Conservation (phyloP, 2,888 invertebrate genomes). For the Xestobium rufovillosum region DNA sequence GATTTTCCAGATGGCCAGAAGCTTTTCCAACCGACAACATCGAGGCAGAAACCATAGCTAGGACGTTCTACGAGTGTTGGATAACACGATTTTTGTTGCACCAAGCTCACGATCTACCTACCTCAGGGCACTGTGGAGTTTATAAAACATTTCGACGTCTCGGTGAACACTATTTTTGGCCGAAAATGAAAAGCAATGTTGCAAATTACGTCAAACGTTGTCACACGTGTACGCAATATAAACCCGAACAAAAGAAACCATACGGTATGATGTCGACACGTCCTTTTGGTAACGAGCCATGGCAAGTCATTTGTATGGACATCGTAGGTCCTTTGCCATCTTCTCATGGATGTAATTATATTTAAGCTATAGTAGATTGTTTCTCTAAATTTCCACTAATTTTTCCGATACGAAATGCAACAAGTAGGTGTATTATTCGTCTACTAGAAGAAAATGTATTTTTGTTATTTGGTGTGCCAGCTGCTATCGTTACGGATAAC, state of each 20-base stretch:
- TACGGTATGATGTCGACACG: conserved; percentile 7
- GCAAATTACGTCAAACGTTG: conserved; percentile 9
- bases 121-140: too few relatives aligned
- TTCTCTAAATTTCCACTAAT: too few relatives aligned
- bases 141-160: too few relatives aligned
- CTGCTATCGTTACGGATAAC: conserved; percentile 16
- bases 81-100: too few relatives aligned
- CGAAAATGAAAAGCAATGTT: too few relatives aligned
- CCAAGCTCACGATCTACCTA: too few relatives aligned
- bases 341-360: conserved; percentile 5
- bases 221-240: conserved; percentile 4
- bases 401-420: conserved; percentile 11
- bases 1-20: too few relatives aligned
- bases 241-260: conserved; percentile 4
- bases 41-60: too few relatives aligned
- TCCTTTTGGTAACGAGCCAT: conserved; percentile 7
- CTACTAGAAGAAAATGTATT: conserved; percentile 13
- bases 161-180: too few relatives aligned
- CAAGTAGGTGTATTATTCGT: conserved; percentile 2
- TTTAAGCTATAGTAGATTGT: conserved; percentile 9
- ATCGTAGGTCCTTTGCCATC: conserved; percentile 14
- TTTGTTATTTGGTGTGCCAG: conserved; percentile 14
- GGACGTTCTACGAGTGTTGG: too few relatives aligned
- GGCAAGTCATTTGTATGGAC: conserved; percentile 13
- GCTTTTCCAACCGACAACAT: too few relatives aligned